Base-by-base conservation (phyloP, 2,888 invertebrate species). In the Empis livida region DNA sequence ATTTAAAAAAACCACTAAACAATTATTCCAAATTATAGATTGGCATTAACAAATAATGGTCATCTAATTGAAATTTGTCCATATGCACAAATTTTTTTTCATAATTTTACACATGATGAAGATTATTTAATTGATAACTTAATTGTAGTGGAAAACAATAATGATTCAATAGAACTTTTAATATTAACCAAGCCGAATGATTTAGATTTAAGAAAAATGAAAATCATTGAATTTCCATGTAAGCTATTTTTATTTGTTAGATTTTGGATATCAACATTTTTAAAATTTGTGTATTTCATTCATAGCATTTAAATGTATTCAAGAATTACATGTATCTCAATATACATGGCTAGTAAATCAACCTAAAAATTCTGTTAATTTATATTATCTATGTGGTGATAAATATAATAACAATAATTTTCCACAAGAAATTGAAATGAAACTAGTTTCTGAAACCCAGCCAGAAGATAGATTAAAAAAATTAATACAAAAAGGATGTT, bases 151-250 rank as follows among this genome's bases (percentile, higher is more conserved):
- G 67, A 67, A 51, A 59, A 60, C 44, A 64, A 52, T 50, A 59
- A 63, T 30, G 61, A 65, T 10, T 55, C 55, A 49, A 56, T 68
- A 23, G 68, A 70, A 46, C 51, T 70, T 1, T 45, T 68, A 3
- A 48, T 65, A 13, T 53, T 70, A n/a, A 62, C 64, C 0, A 65
- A 63, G 44, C 44, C 52, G 3, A 54, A 49, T 5, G 40, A 51
- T 44, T 30, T 44, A 3, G 55, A 55, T 2, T 54, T 52, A 2
- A 57, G 35, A 9, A 47, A 54, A 0, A 62, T 70, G 45, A 61
- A 63, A 53, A 60, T 68, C 17, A 50, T 70, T n/a, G 61, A 65
- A 42, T 70, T 65, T 57, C 67, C 68, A 38, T 59, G 68, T 67
- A 56, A 56, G 58, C 16, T 2, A 16, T 17, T 15, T 23, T 27